Evolutionary conservation across 2,113 vertebrate species (phyloP).

Genomic region (Anarrhichthys ocellatus): DNA sequence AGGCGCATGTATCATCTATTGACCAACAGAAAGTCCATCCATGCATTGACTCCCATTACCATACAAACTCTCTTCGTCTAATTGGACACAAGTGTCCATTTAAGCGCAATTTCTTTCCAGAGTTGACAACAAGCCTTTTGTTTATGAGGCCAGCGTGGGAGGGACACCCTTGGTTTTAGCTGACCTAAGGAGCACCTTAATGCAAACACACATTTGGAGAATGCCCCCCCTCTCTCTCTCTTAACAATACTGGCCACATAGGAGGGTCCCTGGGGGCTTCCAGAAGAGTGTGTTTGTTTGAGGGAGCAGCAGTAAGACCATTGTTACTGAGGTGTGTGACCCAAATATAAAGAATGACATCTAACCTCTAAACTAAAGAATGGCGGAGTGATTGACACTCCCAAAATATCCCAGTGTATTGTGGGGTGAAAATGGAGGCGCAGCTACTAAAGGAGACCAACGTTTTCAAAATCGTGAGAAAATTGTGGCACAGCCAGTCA

Average conservation of each 20-base stretch:
- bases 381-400: conserved; percentile 60
- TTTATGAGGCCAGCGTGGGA: conserved; percentile 30
- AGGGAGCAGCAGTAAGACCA: conserved; percentile 55
- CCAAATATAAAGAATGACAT: conserved; percentile 76
- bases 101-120: conserved; percentile 23
- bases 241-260: conserved; percentile 73
- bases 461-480: conserved; percentile 56
- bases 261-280: conserved; percentile 72
- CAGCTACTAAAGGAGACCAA: conserved; percentile 16
- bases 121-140: conserved; percentile 12
- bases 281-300: conserved; percentile 77
- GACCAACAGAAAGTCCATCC: conserved; percentile 33
- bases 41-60: conserved; percentile 39
- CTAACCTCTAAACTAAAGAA: conserved; percentile 60
- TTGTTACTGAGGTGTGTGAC: conserved; percentile 64
- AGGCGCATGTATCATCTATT: conserved; percentile 31
- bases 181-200: conserved; percentile 66
- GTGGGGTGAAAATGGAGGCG: conserved; percentile 61
- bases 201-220: conserved; percentile 69
- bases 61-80: conserved; percentile 37
- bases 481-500: conserved; percentile 24
- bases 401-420: conserved; percentile 43
- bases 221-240: conserved; percentile 41
- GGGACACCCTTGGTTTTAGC: conserved; percentile 51
- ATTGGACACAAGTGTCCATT: conserved; percentile 51